Evolutionary conservation across 2,888 invertebrate species (phyloP).

Genomic region (Drosophila lutescens): DNA sequence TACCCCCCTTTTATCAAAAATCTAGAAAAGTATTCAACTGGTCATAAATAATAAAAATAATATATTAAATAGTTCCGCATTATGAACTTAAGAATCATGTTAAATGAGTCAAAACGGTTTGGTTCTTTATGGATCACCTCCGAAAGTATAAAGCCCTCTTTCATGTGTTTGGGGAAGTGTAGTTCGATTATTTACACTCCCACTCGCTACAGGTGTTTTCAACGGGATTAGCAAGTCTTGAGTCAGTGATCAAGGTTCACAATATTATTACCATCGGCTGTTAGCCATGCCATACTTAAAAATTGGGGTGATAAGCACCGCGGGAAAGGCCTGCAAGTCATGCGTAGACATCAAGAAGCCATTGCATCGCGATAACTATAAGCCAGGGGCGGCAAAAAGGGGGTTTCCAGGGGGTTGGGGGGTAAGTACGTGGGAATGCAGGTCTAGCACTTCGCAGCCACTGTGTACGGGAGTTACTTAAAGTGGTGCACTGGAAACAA

Average conservation of each 20-base stretch:
- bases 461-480: conserved; percentile 3
- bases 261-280: background rate
- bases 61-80: background rate
- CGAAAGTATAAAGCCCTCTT: background rate
- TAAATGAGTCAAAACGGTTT: background rate
- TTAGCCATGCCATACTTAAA: background rate
- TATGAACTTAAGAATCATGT: background rate
- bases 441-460: conserved; percentile 9
- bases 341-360: conserved; percentile 31
- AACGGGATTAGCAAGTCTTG: conserved; percentile 9
- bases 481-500: conserved; percentile 12
- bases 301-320: conserved; percentile 24
- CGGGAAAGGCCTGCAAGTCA: conserved; percentile 22
- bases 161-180: too few relatives aligned
- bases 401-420: background rate
- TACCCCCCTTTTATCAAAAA: too few relatives aligned
- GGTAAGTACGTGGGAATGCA: conserved; percentile 7
- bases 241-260: conserved; percentile 31
- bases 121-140: background rate
- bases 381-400: background rate
- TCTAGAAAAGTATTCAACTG: too few relatives aligned
- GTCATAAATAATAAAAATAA: background rate
- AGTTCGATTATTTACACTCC: background rate
- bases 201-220: conserved; percentile 8
- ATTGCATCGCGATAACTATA: conserved; percentile 25